A percentile compares a stretch with the other conserved stretches of the same genome.
Conservation (phyloP, 2,797 vertebrate genomes). For the Allenopithecus nigroviridis region DNA sequence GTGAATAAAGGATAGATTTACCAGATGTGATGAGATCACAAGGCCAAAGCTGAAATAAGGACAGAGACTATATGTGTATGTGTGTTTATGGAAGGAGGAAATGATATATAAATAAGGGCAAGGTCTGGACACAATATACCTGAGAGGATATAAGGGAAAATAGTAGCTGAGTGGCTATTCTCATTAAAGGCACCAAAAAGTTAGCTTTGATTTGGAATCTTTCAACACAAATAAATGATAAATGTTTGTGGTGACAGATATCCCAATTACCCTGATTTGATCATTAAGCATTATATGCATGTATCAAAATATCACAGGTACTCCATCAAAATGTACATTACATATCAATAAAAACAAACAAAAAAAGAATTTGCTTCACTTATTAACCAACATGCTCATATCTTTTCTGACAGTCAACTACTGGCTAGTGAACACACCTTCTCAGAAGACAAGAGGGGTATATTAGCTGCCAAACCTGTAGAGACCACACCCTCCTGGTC, state of each 20-base stretch:
- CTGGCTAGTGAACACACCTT: not conserved
- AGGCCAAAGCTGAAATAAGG: slow-evolving; percentile 13
- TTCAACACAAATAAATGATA: not conserved
- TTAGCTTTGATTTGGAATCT: not conserved
- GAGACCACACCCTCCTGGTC: not conserved
- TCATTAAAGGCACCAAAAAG: not conserved
- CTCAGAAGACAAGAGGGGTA: not conserved
- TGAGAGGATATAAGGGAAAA: slow-evolving; percentile 1
- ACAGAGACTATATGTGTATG: not conserved
- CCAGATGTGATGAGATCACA: not conserved
- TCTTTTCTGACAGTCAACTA: not conserved
- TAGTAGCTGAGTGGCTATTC: not conserved
- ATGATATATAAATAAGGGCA: not conserved
- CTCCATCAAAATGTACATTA: not conserved
- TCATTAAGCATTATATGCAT: not conserved
- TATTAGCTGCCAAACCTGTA: not conserved
- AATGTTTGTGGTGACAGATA: not conserved
- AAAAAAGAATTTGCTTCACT: slow-evolving; percentile 25
- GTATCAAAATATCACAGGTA: not conserved
- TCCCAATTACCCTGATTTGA: not conserved
- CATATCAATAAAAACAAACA: not conserved
- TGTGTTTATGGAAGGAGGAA: not conserved
- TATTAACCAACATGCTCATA: not conserved
- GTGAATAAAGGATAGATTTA: not conserved
- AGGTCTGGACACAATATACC: not conserved